Conservation (phyloP, 2,797 vertebrate genomes). For the Falco peregrinus region DNA sequence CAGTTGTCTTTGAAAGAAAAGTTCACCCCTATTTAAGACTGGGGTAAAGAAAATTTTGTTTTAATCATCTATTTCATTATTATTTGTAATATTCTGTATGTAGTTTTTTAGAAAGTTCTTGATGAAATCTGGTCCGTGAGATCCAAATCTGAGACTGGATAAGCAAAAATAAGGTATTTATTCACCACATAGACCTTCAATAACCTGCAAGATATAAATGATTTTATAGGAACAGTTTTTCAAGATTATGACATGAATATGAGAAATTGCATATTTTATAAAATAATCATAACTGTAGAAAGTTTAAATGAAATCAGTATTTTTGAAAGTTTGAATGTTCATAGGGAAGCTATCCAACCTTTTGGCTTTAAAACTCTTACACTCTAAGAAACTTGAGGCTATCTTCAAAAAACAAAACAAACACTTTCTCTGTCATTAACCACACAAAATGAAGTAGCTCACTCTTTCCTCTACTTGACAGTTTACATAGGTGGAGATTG, state of each 20-base stretch:
- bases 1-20: not conserved
- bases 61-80: not conserved
- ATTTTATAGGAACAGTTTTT: not conserved
- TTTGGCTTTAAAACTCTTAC: not conserved
- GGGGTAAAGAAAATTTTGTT: not conserved
- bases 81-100: not conserved
- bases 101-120: not conserved
- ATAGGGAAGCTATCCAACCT: not conserved
- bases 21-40: not conserved
- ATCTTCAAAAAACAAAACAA: not conserved
- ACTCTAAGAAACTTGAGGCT: not conserved
- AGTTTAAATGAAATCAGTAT: not conserved
- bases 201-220: not conserved
- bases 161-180: not conserved
- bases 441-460: not conserved
- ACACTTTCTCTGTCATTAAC: not conserved
- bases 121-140: not conserved
- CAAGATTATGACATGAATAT: not conserved
- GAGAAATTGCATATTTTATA: not conserved
- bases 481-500: not conserved
- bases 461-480: not conserved
- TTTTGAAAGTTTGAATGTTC: not conserved
- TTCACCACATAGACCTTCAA: not conserved
- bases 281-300: not conserved
- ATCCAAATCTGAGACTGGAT: not conserved